Evolutionary conservation across 2,888 invertebrate genomes (phyloP), one percentile per base, ranked within the genome.

Genomic region (Shargacucullia verbasci): DNA sequence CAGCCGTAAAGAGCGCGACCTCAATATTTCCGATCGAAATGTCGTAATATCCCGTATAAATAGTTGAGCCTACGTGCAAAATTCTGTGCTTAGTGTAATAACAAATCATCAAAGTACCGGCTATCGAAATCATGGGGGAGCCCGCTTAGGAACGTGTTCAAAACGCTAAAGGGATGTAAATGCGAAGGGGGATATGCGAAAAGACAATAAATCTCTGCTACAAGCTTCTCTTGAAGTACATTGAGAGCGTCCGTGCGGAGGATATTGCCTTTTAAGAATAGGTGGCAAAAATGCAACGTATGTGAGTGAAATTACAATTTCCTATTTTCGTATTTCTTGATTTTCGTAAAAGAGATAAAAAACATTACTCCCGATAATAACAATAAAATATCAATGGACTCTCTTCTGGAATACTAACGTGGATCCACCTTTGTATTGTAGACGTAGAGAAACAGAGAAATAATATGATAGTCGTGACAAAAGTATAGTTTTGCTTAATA

Each of bases 121-220:
- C 44, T 14, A 56, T 40, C 15, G 29, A 39, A 34, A 29, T 29
- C 25, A 12, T 9, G 7, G 39, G 25, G 10, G n/a, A n/a, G 20
- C 40, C 38, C 12, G 41, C 29, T 15, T 20, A 13, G 8, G 43
- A 54, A 63, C 66, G 62, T 70, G 62, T 45, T 73, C 55, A 50
- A 66, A 43, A 58, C 39, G 55, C 52, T 35, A n/a, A 49, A 55
- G 39, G 53, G 50, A 10, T 14, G 25, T 20, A n/a, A 39, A 27
- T 37, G 25, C 45, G 41, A 12, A 44, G 29, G 53, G 25, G 15
- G 20, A 37, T n/a, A 47, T 56, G 11, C 15, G 40, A 14, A 44
- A 41, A 12, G 12, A 35, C 39, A 15, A 69, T 59, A 45, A 54
- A 63, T 50, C 41, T 47, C 43, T 43, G 39, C 35, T 33, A 34